Percentiles rank a stretch among this genome's conserved stretches.
Conservation (phyloP, 30 jellyfish, hydroid and myxozoan species). For the Hydractinia symbiolongicarpus region DNA sequence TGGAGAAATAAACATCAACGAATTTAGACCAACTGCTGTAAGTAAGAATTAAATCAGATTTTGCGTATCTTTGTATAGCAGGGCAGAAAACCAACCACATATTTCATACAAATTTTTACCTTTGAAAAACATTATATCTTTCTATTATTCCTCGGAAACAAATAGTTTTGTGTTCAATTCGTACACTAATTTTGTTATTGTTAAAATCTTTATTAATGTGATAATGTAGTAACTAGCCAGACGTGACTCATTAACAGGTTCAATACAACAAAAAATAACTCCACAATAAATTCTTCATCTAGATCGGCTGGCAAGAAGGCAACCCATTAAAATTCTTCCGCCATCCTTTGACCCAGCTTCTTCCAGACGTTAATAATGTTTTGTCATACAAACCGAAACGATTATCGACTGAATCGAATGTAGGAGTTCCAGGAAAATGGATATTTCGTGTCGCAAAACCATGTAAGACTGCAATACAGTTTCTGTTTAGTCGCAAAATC, state of each 20-base stretch:
- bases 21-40: slow-evolving; percentile 9
- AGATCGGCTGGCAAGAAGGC: slow-evolving; percentile 5
- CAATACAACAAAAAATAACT: too few relatives aligned
- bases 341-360: neutral
- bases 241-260: too few relatives aligned
- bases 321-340: neutral
- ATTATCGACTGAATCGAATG: slow-evolving; percentile 2
- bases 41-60: neutral
- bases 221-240: too few relatives aligned
- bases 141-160: too few relatives aligned
- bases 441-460: slow-evolving; percentile 14
- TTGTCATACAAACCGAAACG: neutral
- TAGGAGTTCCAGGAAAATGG: neutral
- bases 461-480: neutral
- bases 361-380: neutral
- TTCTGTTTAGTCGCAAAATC: too few relatives aligned
- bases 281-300: neutral
- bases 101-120: neutral
- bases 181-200: too few relatives aligned
- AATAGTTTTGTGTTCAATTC: too few relatives aligned
- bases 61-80: neutral
- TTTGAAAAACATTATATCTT: too few relatives aligned
- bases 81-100: neutral
- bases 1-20: neutral
- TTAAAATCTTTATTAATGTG: too few relatives aligned